phyloP scores from a whole-genome alignment of 35 echinoderm and acorn worm species.

The Anneissia japonica region DNA sequence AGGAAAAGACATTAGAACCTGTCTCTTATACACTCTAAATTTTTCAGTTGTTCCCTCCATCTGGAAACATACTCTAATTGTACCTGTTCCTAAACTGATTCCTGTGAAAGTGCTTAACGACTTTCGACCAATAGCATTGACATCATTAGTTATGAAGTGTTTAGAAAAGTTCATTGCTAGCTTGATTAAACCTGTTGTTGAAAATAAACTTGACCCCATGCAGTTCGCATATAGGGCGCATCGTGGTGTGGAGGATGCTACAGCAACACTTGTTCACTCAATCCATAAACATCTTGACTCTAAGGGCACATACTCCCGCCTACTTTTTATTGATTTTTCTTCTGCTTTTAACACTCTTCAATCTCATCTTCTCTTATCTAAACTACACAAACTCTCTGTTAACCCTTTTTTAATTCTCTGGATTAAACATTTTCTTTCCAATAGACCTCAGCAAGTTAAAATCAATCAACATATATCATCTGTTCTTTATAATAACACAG shows the following conservation, averaged over 20 bases:
- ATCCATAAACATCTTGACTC: not conserved
- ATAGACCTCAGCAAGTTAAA: not conserved
- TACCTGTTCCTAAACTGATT: not conserved
- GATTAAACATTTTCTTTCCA: not conserved
- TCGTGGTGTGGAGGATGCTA: not conserved
- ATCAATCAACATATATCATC: not conserved
- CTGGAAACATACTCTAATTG: conserved; percentile 1
- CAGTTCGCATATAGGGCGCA: conserved; percentile 30
- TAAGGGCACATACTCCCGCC: not conserved
- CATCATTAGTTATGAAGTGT: conserved; percentile 15
- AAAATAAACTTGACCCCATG: not conserved
- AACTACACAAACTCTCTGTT: too few species aligned
- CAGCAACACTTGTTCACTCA: not conserved
- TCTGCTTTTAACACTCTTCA: too few species aligned
- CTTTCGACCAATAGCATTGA: conserved; percentile 1
- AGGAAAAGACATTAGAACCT: too few species aligned
- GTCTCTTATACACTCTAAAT: not conserved
- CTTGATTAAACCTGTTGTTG: not conserved
- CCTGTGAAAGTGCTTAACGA: not conserved
- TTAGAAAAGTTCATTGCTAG: not conserved
- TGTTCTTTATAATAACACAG: too few species aligned
- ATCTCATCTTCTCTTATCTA: not conserved
- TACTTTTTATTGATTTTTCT: not conserved
- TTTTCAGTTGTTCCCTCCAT: not conserved
- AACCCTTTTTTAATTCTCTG: too few species aligned